These are phyloP conservation scores for Epinephelus moara DNA, from an alignment of 2,113 vertebrate species.

Conservation along the genomic window DNA sequence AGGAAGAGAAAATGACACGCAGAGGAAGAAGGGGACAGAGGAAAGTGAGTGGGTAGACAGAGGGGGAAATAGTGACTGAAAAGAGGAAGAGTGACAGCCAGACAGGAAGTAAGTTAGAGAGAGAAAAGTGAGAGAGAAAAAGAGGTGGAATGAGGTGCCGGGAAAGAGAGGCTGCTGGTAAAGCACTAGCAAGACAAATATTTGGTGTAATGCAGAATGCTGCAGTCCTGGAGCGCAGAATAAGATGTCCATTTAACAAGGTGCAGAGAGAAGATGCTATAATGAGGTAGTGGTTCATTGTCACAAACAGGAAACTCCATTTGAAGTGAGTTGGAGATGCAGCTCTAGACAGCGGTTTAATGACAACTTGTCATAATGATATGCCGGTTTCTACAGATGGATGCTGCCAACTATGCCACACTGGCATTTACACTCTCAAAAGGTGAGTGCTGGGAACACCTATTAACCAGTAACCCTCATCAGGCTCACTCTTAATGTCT, in stretches of 20 bases:
- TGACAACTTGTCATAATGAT: conserved; percentile 38
- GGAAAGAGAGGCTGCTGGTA: too few species aligned
- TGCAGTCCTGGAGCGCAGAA: conserved; percentile 16
- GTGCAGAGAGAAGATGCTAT: conserved; percentile 37
- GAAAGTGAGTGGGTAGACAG: conserved; percentile 57
- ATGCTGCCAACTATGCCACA: neutral
- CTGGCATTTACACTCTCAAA: conserved; percentile 22
- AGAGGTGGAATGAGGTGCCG: conserved; percentile 20
- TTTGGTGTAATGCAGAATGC: conserved; percentile 40
- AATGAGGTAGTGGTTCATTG: conserved; percentile 45
- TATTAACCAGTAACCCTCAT: conserved; percentile 16
- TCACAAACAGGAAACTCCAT: conserved; percentile 34
- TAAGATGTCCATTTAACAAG: conserved; percentile 51
- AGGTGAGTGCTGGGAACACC: neutral
- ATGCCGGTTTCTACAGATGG: conserved; percentile 4
- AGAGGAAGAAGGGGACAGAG: conserved; percentile 51
- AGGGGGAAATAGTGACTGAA: conserved; percentile 18
- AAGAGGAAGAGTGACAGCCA: conserved; percentile 65
- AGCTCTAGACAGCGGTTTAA: conserved; percentile 42
- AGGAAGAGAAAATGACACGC: conserved; percentile 34
- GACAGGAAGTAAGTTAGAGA: conserved; percentile 55
- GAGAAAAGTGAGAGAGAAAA: conserved; percentile 42
- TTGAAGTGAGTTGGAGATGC: conserved; percentile 11
- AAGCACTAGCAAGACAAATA: conserved; percentile 47
- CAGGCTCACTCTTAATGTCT: conserved; percentile 27